Base-by-base conservation (phyloP, 2,113 vertebrate genomes). In the Stictonetta naevosa region DNA sequence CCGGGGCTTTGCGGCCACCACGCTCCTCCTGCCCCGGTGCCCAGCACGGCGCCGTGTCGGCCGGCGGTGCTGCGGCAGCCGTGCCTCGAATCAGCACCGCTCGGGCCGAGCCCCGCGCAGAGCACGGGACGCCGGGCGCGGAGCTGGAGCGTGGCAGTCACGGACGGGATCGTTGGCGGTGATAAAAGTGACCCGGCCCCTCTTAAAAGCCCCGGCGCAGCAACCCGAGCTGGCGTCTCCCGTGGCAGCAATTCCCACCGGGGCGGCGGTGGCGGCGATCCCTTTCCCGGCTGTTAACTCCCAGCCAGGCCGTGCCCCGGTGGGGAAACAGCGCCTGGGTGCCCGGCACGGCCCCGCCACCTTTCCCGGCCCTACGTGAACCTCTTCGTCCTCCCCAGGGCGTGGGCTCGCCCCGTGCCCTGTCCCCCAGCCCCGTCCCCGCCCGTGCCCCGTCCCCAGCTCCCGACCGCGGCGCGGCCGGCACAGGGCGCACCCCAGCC, bases 131-230 rank as follows among this genome's bases (percentile, higher is more conserved):
- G 50, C 58, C 8, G 29, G 82, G 74, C 90, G 77, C 2, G 38
- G 92, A 93, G 90, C 95, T 86, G 96, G 90, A 93, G 88, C 80
- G 28, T 90, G 86, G 85, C 92, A 63, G 68, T 63, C 86, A 64
- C 91, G 90, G 90, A 92, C 92, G 91, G 92, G 91, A 92, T 93
- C 7, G 36, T 95, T 90, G 86, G 72, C 20, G 83, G 55, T 86
- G 94, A 86, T 86, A 81, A 92, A 94, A 94, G 94, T 77, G 60
- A 94, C 64, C 92, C 92, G 86, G 85, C 94, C 79, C 92, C 92
- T 92, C 80, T 86, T 88, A 56, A 92, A 95, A 95, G 62, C 80
- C 88, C 86, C 81, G 87, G 78, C 81, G 0, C 84, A 67, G 94
- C 78, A 85, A 96, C 48, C 52, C 19, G 69, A 78, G 82, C 91